Percentiles rank a stretch among this genome's conserved stretches.
These are phyloP conservation scores for Amphipyra berbera DNA, from an alignment of 2,888 invertebrate genomes.

Conservation along the genomic window DNA sequence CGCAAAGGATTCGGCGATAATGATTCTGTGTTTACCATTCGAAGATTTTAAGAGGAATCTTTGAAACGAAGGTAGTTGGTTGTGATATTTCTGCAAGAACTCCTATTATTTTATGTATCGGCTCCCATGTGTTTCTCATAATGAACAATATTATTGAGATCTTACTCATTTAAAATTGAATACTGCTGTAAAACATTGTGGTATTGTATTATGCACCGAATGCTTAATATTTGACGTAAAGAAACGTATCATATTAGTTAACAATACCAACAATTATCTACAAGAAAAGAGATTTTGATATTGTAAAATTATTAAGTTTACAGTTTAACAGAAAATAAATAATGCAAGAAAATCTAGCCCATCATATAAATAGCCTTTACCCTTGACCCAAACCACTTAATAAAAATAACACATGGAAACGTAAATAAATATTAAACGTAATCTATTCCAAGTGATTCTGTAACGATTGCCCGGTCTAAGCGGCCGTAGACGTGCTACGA, in stretches of 20 bases:
- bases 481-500: conserved; percentile 82
- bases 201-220: no score
- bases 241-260: no score
- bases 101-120: no score
- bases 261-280: no score
- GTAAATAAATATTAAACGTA: conserved; percentile 68
- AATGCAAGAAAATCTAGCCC: background rate
- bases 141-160: no score
- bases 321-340: background rate
- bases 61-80: background rate
- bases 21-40: conserved; percentile 30
- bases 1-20: conserved; percentile 36
- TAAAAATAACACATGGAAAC: conserved; percentile 39
- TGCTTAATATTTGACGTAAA: no score
- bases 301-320: no score
- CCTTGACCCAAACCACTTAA: conserved; percentile 9
- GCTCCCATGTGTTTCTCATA: no score
- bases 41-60: conserved; percentile 11
- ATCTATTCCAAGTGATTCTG: conserved; percentile 64
- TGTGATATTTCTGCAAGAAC: background rate
- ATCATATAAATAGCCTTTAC: background rate
- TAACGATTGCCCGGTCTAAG: conserved; percentile 69
- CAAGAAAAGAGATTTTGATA: no score
- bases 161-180: no score
- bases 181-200: no score